Base-by-base conservation (phyloP, 2,113 vertebrate genomes). In the Ramphastos sulfuratus region DNA sequence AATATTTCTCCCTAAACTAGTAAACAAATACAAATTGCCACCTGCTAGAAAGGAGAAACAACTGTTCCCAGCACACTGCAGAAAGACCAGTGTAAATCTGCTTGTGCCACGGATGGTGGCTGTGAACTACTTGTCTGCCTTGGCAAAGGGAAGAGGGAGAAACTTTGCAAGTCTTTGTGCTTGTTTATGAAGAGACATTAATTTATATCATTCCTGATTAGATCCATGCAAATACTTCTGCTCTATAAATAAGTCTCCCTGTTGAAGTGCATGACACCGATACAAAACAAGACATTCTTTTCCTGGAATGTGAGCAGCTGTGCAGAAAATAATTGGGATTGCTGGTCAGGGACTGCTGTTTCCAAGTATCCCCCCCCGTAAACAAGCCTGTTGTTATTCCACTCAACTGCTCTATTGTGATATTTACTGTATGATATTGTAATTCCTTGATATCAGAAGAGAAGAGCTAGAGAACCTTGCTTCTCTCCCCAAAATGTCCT, bases 251-350 rank as follows among this genome's bases (percentile, higher is more conserved):
- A 96, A 88, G 69, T 64, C 52, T 93, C 73, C 82, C 65, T 0
- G 6, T 56, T 64, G 42, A 94, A 94, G 72, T 30, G 33, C 64
- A 66, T 5, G 37, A 83, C 77, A 61, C 82, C 77, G 67, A 92
- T 85, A 81, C 85, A 95, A 94, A 96, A 95, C 90, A 94, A 95
- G 92, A 85, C 92, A 95, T 96, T 94, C 79, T 90, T 95, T 46
- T 56, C 33, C 85, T 88, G 93, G 95, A 96, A 95, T 94, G 96
- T 44, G 73, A 96, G 76, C 96, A 96, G 96, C 95, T 95, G 93
- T 85, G 88, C 90, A 96, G 84, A 93, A 95, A 93, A 95, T 95
- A 94, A 96, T 90, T 95, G 92, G 85, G 73, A 94, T 81, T 83
- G 76, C 90, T 42, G 82, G 87, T 81, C 90, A 87, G 90, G 82